A percentile compares a stretch with the other conserved stretches of the same genome.
Evolutionary conservation across 2,888 invertebrate species (phyloP).

Genomic region (Drosophila mercatorum): DNA sequence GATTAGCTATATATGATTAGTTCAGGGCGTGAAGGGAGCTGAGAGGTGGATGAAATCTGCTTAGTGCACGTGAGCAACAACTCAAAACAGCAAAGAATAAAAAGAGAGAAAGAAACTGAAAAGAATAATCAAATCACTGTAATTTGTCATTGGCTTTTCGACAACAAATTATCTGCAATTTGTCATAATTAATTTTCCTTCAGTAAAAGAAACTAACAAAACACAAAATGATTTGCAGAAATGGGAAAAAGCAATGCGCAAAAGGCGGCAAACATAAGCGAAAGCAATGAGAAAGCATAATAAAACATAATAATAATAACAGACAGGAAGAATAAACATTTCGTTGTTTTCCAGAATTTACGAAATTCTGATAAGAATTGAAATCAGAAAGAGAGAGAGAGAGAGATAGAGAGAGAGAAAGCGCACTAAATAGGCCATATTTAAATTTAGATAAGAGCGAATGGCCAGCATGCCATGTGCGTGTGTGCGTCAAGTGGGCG

Average conservation of each 20-base stretch:
- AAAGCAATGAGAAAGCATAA: slow-evolving; percentile 27
- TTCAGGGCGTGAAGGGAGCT: background rate
- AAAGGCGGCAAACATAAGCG: slow-evolving; percentile 36
- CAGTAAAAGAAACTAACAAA: slow-evolving; percentile 33
- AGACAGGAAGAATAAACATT: slow-evolving; percentile 14
- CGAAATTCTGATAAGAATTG: slow-evolving; percentile 74
- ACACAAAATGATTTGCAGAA: slow-evolving; percentile 69
- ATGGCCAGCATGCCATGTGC: slow-evolving; percentile 1
- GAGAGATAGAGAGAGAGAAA: slow-evolving; percentile 14
- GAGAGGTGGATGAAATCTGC: background rate
- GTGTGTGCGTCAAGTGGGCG: slow-evolving; percentile 21
- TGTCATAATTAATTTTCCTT: slow-evolving; percentile 39
- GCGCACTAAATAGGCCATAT: slow-evolving; percentile 71
- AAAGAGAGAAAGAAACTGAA: background rate
- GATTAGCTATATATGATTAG: slow-evolving; percentile 3
- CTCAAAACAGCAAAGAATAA: background rate
- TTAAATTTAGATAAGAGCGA: slow-evolving; percentile 70
- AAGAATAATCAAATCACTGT: background rate
- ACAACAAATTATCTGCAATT: slow-evolving; percentile 41
- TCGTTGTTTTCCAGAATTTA: slow-evolving; percentile 51
- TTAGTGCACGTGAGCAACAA: background rate
- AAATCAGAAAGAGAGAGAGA: slow-evolving; percentile 26
- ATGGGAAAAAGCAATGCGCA: slow-evolving; percentile 62
- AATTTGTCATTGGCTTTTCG: slow-evolving; percentile 10
- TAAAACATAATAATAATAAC: slow-evolving; percentile 2